These are phyloP conservation scores for Prunella fulvescens DNA, from an alignment of 2,113 vertebrate genomes.

Conservation along the genomic window DNA sequence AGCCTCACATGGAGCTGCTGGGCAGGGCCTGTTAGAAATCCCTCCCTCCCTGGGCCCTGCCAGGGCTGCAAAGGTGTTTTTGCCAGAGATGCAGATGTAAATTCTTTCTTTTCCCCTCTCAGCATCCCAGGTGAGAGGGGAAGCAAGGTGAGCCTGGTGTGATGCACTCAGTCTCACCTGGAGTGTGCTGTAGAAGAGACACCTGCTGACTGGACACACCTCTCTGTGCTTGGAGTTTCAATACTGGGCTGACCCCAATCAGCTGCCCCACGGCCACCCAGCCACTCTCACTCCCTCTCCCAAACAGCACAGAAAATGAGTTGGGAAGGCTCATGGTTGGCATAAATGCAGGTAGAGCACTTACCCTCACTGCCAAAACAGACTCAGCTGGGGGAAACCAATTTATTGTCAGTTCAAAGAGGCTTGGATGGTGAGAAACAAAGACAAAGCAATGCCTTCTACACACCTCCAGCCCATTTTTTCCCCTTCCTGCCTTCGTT, in stretches of 20 bases:
- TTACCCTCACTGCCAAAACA: background rate
- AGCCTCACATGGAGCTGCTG: background rate
- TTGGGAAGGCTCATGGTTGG: background rate
- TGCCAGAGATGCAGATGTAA: background rate
- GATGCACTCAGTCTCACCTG: background rate
- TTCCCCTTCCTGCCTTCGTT: background rate
- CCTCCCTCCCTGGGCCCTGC: background rate
- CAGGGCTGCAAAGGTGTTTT: accelerated
- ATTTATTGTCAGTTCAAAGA: background rate
- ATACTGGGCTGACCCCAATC: background rate
- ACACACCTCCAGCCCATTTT: too few species aligned
- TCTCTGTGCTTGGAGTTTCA: background rate
- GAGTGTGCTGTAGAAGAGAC: background rate
- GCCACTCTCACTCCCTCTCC: background rate
- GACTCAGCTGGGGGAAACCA: background rate
- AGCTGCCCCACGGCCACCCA: background rate
- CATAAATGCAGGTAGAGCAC: background rate
- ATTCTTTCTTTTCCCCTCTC: accelerated
- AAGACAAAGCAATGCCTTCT: background rate
- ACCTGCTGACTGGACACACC: too few species aligned
- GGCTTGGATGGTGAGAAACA: background rate
- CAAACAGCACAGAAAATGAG: background rate
- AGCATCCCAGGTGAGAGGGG: background rate
- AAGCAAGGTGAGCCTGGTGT: background rate
- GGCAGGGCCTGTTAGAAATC: background rate